Percentiles rank a stretch among this genome's conserved stretches.
Evolutionary conservation across 2,797 vertebrate species (phyloP).

Genomic region (Syngnathus rostellatus): DNA sequence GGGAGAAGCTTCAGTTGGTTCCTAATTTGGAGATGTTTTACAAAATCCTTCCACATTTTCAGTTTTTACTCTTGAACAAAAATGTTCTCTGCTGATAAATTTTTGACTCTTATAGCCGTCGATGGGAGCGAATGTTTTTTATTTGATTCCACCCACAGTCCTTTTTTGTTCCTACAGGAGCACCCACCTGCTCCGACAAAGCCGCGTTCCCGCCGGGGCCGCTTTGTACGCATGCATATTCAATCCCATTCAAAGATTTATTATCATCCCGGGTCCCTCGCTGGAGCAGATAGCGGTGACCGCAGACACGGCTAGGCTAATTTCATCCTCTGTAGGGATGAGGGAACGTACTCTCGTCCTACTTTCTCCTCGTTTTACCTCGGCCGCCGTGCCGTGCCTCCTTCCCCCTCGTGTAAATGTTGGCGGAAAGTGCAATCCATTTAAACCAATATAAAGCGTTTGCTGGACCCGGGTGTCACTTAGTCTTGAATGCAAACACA

Average conservation of each 20-base stretch:
- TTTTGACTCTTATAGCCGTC: too few species aligned
- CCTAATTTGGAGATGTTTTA: not conserved
- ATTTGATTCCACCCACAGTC: slow-evolving; percentile 28
- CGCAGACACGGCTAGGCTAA: slow-evolving; percentile 45
- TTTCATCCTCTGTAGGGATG: slow-evolving; percentile 46
- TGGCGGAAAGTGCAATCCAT: not conserved
- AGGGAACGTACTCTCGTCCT: slow-evolving; percentile 34
- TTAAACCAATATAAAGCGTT: slow-evolving; percentile 6
- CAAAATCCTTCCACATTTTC: too few species aligned
- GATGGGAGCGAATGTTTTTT: too few species aligned
- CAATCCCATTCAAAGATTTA: slow-evolving; percentile 36
- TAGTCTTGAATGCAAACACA: slow-evolving; percentile 14
- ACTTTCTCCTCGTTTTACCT: slow-evolving; percentile 6
- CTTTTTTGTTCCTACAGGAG: slow-evolving; percentile 33
- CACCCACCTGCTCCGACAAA: not conserved
- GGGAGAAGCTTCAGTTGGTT: not conserved
- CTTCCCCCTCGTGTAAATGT: slow-evolving; percentile 1
- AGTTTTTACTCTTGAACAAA: too few species aligned
- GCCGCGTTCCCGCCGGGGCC: not conserved
- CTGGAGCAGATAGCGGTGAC: slow-evolving; percentile 41
- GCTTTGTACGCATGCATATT: not conserved
- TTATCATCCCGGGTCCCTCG: slow-evolving; percentile 42
- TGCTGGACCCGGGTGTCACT: not conserved
- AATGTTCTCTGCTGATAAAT: too few species aligned
- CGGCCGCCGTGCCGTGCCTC: not conserved